These are phyloP conservation scores for Distichodus sexfasciatus DNA, from an alignment of 2,797 vertebrate genomes.

Conservation along the genomic window DNA sequence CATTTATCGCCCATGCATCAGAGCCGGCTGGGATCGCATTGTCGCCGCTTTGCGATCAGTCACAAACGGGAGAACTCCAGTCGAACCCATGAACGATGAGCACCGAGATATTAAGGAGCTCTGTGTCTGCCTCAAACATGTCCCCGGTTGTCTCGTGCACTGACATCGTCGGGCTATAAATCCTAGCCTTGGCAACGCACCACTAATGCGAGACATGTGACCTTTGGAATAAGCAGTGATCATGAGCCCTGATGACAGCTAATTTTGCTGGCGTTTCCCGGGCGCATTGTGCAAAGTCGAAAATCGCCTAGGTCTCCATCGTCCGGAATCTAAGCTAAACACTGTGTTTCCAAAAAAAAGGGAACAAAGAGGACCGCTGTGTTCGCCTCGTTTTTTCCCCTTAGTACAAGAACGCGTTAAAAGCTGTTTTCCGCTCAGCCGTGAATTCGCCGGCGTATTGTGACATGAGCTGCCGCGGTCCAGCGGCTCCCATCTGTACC, in stretches of 20 bases:
- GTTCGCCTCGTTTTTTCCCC: slow-evolving; percentile 26
- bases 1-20: slow-evolving; percentile 74
- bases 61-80: slow-evolving; percentile 10
- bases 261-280: slow-evolving; percentile 4
- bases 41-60: slow-evolving; percentile 19
- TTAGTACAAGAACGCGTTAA: slow-evolving; percentile 59
- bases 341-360: slow-evolving; percentile 36
- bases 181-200: slow-evolving; percentile 17
- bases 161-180: neutral
- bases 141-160: neutral
- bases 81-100: neutral
- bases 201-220: slow-evolving; percentile 42
- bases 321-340: slow-evolving; percentile 52
- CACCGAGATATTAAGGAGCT: neutral
- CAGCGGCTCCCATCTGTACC: slow-evolving; percentile 75
- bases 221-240: slow-evolving; percentile 40
- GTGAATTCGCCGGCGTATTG: slow-evolving; percentile 49
- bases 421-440: slow-evolving; percentile 71
- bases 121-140: neutral
- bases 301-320: slow-evolving; percentile 4
- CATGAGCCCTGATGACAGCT: slow-evolving; percentile 32
- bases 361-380: slow-evolving; percentile 24
- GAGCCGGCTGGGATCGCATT: slow-evolving; percentile 38
- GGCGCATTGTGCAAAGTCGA: neutral
- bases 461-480: slow-evolving; percentile 73